Evolutionary conservation across 2,888 invertebrate genomes (phyloP).

Genomic region (Apodemia mormo): DNA sequence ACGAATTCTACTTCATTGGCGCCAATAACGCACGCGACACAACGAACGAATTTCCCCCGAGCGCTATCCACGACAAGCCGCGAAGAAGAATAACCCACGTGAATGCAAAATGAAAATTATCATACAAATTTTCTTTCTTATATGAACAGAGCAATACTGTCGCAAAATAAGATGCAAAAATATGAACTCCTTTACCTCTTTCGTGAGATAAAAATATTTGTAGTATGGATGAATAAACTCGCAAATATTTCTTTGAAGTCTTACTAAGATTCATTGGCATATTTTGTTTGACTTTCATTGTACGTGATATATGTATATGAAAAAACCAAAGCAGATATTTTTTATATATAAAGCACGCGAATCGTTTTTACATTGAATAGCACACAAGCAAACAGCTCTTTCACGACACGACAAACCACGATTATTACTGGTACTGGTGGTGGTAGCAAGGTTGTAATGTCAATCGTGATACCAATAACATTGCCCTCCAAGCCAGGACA

Average conservation of each 20-base stretch:
- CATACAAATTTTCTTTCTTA: constrained; percentile 78
- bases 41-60: constrained; percentile 74
- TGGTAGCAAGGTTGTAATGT: no score
- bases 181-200: constrained; percentile 61
- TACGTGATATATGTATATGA: no score
- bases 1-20: constrained; percentile 36
- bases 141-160: constrained; percentile 71
- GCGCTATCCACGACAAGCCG: constrained; percentile 73
- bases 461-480: no score
- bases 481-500: no score
- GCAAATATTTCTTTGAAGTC: not conserved
- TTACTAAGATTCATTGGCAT: no score
- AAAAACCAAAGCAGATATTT: no score
- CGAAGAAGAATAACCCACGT: constrained; percentile 71
- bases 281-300: no score
- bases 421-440: no score
- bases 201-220: not conserved
- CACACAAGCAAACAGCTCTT: no score
- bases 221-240: not conserved
- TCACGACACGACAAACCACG: no score
- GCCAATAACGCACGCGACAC: constrained; percentile 59
- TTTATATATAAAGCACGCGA: no score
- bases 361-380: no score
- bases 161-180: constrained; percentile 73
- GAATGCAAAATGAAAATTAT: constrained; percentile 81